Evolutionary conservation across 2,113 vertebrate genomes (phyloP).

Genomic region (Platysteira castanea): DNA sequence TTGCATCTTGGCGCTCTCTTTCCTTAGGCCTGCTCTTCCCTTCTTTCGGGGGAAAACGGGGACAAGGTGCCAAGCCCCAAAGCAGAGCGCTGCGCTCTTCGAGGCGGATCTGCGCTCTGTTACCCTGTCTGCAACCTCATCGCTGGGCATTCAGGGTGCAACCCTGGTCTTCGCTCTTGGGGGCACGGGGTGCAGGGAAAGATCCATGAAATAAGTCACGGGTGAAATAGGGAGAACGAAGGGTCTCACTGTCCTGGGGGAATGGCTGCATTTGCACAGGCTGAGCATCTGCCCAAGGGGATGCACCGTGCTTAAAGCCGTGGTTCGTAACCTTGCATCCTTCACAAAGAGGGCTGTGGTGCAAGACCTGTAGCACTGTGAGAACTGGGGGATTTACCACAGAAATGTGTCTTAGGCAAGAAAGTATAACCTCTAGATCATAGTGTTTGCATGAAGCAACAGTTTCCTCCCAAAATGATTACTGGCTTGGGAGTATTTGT

Average conservation of each 20-base stretch:
- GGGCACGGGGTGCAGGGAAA: fast-evolving
- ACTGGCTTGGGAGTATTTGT: background rate
- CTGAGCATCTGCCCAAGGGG: background rate
- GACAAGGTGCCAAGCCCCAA: fast-evolving
- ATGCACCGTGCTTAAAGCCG: fast-evolving
- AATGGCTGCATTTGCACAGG: background rate
- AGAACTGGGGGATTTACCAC: background rate
- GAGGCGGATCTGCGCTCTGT: fast-evolving
- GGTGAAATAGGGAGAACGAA: fast-evolving
- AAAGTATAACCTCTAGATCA: background rate
- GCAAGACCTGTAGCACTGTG: background rate
- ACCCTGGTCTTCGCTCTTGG: fast-evolving
- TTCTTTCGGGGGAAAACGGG: background rate
- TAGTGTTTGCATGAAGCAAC: background rate
- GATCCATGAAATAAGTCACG: background rate
- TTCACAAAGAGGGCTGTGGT: background rate
- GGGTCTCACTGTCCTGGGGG: background rate
- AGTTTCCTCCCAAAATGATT: conserved; percentile 10
- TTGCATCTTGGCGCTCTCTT: background rate
- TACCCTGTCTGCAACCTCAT: fast-evolving
- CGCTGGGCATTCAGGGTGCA: fast-evolving
- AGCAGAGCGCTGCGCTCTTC: fast-evolving
- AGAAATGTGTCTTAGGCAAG: background rate
- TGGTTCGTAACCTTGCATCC: background rate
- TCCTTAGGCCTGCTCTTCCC: too few relatives aligned